Conservation (phyloP, 2,113 vertebrate species). For the Pteruthius melanotis region DNA sequence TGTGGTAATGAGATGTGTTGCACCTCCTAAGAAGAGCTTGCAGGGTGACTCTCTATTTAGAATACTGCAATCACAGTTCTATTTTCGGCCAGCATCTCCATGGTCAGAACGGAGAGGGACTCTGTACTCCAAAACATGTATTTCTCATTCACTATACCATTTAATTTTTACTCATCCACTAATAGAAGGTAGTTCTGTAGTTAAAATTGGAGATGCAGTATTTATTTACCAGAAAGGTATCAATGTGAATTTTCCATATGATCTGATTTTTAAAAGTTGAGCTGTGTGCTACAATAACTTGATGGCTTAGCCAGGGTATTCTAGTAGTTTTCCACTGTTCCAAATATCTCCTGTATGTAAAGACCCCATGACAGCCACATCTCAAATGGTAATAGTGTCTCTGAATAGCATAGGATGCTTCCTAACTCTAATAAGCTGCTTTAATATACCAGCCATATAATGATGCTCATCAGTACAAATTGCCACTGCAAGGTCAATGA, state of each 20-base stretch:
- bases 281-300: neutral
- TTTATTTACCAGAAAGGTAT: neutral
- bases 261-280: constrained; percentile 7
- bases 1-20: constrained; percentile 66
- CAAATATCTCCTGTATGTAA: constrained; percentile 18
- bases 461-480: constrained; percentile 48
- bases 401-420: neutral
- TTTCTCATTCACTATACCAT: constrained; percentile 23
- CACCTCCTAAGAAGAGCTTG: constrained; percentile 62
- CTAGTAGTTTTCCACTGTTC: constrained; percentile 43
- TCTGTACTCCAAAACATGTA: neutral
- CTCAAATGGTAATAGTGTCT: constrained; percentile 21
- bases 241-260: neutral
- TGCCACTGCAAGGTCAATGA: constrained; percentile 42
- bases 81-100: constrained; percentile 39
- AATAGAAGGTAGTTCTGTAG: neutral
- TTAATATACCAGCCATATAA: constrained; percentile 36
- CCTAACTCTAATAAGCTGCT: constrained; percentile 53
- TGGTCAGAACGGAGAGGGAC: constrained; percentile 29
- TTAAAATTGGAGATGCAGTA: neutral
- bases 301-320: constrained; percentile 1
- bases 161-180: constrained; percentile 24
- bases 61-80: constrained; percentile 56
- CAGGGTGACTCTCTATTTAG: constrained; percentile 59
- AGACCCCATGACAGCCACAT: constrained; percentile 26